Conservation (phyloP, 2,113 vertebrate genomes). For the Malurus cyaneus region DNA sequence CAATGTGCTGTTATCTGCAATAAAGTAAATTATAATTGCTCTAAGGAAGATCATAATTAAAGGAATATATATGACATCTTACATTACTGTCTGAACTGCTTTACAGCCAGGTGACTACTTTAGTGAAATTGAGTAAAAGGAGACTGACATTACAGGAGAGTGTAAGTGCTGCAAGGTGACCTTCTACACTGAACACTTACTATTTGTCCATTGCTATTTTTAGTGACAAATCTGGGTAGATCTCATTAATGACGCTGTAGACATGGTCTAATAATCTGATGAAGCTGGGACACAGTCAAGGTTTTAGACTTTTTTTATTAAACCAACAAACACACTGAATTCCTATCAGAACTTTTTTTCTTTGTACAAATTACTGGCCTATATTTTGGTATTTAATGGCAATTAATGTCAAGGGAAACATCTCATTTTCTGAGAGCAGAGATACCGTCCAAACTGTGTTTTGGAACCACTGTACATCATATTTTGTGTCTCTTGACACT, state of each 20-base stretch:
- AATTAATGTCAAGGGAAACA: neutral
- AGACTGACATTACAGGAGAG: constrained; percentile 30
- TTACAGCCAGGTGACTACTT: constrained; percentile 51
- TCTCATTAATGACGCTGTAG: constrained; percentile 23
- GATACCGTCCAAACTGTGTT: neutral
- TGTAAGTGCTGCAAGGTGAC: constrained; percentile 39
- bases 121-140: constrained; percentile 39
- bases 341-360: neutral
- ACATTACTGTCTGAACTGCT: constrained; percentile 58
- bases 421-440: neutral
- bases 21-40: constrained; percentile 72
- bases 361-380: neutral
- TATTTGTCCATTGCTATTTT: constrained; percentile 44
- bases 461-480: neutral
- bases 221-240: constrained; percentile 42
- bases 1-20: constrained; percentile 58
- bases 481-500: neutral
- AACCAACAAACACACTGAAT: neutral
- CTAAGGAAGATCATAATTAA: constrained; percentile 68
- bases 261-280: constrained; percentile 38
- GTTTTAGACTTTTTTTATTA: neutral
- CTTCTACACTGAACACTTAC: neutral
- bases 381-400: neutral
- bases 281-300: constrained; percentile 30
- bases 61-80: constrained; percentile 60